A percentile compares a stretch with the other conserved stretches of the same genome.
These are phyloP conservation scores for Ginglymostoma cirratum DNA, from an alignment of 2,113 vertebrate species.

Conservation along the genomic window DNA sequence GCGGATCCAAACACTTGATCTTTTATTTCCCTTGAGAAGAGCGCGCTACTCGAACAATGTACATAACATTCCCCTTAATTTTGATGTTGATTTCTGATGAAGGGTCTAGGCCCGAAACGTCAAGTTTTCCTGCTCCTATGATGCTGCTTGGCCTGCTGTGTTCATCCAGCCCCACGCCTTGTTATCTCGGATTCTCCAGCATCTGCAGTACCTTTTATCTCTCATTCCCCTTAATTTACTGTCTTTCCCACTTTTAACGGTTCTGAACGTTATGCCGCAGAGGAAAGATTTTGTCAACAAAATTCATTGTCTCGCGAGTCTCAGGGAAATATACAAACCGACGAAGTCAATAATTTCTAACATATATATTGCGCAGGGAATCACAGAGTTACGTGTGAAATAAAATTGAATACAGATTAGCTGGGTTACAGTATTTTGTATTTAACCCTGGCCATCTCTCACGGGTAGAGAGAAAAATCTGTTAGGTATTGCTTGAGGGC, in stretches of 20 bases:
- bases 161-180: too few relatives aligned
- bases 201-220: too few relatives aligned
- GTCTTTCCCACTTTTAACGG: neutral
- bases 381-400: neutral
- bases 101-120: too few relatives aligned
- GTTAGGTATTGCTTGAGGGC: too few relatives aligned
- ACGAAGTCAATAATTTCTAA: too few relatives aligned
- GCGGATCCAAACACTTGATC: neutral
- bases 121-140: too few relatives aligned
- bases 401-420: neutral
- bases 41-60: neutral
- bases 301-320: neutral
- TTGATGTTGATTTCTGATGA: too few relatives aligned
- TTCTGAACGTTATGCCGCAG: neutral
- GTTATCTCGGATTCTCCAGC: too few relatives aligned
- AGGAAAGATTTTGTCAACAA: neutral
- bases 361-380: neutral
- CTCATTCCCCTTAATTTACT: neutral
- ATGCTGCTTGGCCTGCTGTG: too few relatives aligned
- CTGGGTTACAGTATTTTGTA: neutral
- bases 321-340: neutral
- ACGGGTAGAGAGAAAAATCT: too few relatives aligned
- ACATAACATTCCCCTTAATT: neutral
- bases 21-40: neutral
- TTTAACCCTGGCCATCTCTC: too few relatives aligned